Percentiles rank a stretch among this genome's conserved stretches.
phyloP scores from a whole-genome alignment of 2,888 invertebrate species.

The Pachymerium ferrugineum region DNA sequence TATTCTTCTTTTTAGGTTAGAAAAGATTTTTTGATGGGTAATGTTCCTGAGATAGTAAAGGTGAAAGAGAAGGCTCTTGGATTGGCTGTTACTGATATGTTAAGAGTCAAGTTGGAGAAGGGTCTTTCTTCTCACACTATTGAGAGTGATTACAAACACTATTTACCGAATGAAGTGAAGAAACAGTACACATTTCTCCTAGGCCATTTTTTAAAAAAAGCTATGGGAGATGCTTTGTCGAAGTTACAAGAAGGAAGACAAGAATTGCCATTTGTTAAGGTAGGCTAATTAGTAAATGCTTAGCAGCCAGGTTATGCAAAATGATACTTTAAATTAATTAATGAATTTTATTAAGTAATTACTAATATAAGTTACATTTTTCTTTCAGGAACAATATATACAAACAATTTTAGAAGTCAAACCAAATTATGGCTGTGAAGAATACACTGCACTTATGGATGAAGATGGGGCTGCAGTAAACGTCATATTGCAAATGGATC shows the following conservation, averaged over 20 bases:
- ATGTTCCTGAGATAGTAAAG: constrained; percentile 69
- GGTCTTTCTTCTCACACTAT: constrained; percentile 61
- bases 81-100: constrained; percentile 81
- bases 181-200: constrained; percentile 43
- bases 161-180: constrained; percentile 71
- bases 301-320: neutral
- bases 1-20: constrained; percentile 52
- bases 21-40: constrained; percentile 71
- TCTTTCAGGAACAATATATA: constrained; percentile 38
- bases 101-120: constrained; percentile 71
- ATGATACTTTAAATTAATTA: too few relatives aligned
- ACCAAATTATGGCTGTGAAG: constrained; percentile 38
- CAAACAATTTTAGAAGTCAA: constrained; percentile 37
- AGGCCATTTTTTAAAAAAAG: constrained; percentile 61
- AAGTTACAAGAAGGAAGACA: constrained; percentile 53
- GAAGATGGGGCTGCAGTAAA: too few relatives aligned
- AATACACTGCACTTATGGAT: constrained; percentile 37
- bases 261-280: constrained; percentile 66
- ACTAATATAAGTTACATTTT: neutral
- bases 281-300: too few relatives aligned
- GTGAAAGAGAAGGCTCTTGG: constrained; percentile 73
- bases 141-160: constrained; percentile 72
- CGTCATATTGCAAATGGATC: constrained; percentile 37
- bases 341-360: too few relatives aligned
- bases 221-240: constrained; percentile 62